These are phyloP conservation scores for Sarcophaga caerulescens DNA, from an alignment of 2,888 invertebrate genomes.

Conservation along the genomic window DNA sequence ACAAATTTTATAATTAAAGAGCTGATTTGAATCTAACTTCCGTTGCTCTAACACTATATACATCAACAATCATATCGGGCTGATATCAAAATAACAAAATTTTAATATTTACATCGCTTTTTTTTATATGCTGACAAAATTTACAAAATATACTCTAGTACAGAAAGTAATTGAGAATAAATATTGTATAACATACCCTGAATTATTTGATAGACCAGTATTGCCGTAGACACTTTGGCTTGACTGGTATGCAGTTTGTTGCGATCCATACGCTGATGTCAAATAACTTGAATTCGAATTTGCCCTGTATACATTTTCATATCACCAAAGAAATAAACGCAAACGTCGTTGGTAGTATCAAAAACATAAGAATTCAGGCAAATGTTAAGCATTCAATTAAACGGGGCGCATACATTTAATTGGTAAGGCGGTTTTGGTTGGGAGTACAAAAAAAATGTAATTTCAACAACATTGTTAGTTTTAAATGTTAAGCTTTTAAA, in stretches of 20 bases:
- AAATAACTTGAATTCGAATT: conserved; percentile 81
- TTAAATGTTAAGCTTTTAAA: conserved; percentile 12
- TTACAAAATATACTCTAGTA: background rate
- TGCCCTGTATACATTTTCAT: conserved; percentile 75
- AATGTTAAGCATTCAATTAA: conserved; percentile 55
- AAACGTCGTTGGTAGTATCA: conserved; percentile 58
- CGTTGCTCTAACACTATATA: no score
- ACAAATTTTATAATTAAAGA: no score
- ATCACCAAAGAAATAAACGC: conserved; percentile 28
- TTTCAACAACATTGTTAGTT: conserved; percentile 49
- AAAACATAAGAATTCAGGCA: conserved; percentile 55
- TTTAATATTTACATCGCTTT: no score
- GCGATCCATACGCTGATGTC: conserved; percentile 80
- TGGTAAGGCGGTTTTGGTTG: background rate
- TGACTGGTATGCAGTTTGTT: conserved; percentile 81
- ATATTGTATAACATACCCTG: conserved; percentile 78
- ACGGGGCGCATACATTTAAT: conserved; percentile 11
- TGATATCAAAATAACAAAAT: no score
- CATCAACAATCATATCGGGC: no score
- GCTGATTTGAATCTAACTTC: no score
- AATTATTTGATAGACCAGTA: conserved; percentile 80
- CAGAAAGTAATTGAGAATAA: background rate
- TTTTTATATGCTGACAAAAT: no score
- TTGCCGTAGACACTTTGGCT: conserved; percentile 81
- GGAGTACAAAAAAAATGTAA: conserved; percentile 41